Evolutionary conservation across 2,113 vertebrate genomes (phyloP), one percentile per base, ranked within the genome.

Genomic region (Nycticryphes semicollaris): DNA sequence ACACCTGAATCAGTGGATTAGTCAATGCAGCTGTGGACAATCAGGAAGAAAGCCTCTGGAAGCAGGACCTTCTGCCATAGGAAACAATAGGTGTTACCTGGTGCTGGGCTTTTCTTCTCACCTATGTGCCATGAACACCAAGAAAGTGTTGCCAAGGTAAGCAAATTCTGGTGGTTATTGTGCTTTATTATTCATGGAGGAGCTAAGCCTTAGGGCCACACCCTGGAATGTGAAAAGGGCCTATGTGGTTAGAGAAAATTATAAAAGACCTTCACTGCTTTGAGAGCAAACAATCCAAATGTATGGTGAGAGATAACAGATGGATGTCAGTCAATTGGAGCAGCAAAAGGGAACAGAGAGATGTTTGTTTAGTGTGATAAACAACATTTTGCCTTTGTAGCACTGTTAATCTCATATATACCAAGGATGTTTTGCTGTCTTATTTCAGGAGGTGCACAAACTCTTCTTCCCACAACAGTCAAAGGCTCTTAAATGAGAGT

Each of bases 81-180:
- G 9, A 9, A 6, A 21, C 1, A 4, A 3, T 14, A 19, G 2
- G 2, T 67, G 14, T 8, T 3, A 16, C 37, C 0, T 28, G 37
- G 8, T 35, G 18, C 1, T 63, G 41, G 67, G 72, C 3, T 57
- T 15, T 0, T 39, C 25, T 48, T 33, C 3, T 20, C 7, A 3
- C 0, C 0, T 4, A 0, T 11, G 27, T 37, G 27, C 20, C 2
- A 0, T 0, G 2, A 39, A 16, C 1, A 0, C 7, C 4, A 7
- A 12, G 54, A 15, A 84, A 22, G 3, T 7, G 5, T 12, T 10
- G 72, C 17, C 1, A 43, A 75, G 35, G 74, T 94, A 84, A 59
- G 91, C 2, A 48, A 37, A 15, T 19, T 15, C 5, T 54, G 2
- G 14, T 64, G 31, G 16, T 4, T n/a, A 8, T 43, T 84, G 7